Evolutionary conservation across 2,113 vertebrate species (phyloP).

Genomic region (Otocyon megalotis): DNA sequence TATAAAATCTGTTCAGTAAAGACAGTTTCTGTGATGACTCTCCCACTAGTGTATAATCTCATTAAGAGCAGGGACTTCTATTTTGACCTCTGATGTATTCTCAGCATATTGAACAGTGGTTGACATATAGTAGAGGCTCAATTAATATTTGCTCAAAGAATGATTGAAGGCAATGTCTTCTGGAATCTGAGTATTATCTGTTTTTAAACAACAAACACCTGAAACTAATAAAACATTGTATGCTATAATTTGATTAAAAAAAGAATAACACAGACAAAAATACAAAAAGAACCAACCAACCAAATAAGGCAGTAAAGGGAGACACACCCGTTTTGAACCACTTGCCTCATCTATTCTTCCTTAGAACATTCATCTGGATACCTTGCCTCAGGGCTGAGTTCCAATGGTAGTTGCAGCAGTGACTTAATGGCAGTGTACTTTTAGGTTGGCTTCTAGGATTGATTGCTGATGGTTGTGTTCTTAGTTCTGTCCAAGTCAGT

Average conservation of each 20-base stretch:
- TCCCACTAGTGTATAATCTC: neutral
- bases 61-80: neutral
- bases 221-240: neutral
- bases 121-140: neutral
- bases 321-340: slow-evolving; percentile 3
- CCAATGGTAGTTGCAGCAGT: neutral
- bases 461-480: slow-evolving; percentile 3
- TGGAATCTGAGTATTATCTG: neutral
- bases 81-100: slow-evolving; percentile 23
- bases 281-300: neutral
- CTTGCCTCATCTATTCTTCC: neutral
- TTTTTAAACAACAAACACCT: slow-evolving; percentile 54
- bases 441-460: slow-evolving; percentile 7
- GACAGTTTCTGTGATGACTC: neutral
- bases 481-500: slow-evolving; percentile 39
- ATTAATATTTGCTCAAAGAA: slow-evolving; percentile 23
- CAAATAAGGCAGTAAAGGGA: neutral
- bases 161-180: neutral
- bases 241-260: neutral
- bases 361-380: slow-evolving; percentile 18
- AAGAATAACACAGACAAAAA: neutral
- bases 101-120: neutral
- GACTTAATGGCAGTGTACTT: neutral
- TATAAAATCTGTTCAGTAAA: too few relatives aligned
- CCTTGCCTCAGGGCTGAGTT: neutral